Evolutionary conservation across 2,888 invertebrate genomes (phyloP), one percentile per base, ranked within the genome.

Genomic region (Ashinkailepas kermadecensis): DNA sequence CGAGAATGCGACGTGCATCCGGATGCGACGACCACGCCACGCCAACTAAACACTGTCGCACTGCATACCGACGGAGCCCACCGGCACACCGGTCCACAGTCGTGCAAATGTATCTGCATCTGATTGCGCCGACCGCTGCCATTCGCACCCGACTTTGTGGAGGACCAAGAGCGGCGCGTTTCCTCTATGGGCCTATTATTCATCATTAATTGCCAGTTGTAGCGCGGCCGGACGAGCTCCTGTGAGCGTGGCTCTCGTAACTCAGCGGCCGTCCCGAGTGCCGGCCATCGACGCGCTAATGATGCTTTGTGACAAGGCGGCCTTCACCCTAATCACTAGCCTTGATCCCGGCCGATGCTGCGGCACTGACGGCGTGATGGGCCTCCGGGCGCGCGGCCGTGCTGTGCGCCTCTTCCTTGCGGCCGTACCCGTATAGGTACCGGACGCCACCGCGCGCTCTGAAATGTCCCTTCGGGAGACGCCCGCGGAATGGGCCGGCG

Each of bases 311-410:
- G 70, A 70, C 70, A 70, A 25, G 70, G 70, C 70, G 70, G 39
- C 70, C 70, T 70, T 70, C 70, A 70, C 39, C 70, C 70, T 70
- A 70, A 70, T 70, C 70, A 65, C 65, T 39, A 39, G 70, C 70
- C 70, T 70, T 70, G 70, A 70, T 70, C 70, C 70, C 65, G 65
- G 39, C 65, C n/a, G 8, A 8, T 23, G 10, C n/a, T n/a, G 9
- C 13, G 18, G 64, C 18, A 10, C n/a, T 23, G 65, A 9, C 65
- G n/a, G 65, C 9, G 9, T 8, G n/a, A n/a, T 4, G n/a, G 8
- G n/a, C 9, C n/a, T 65, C 65, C 23, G 15, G 9, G 6, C n/a
- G 65, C 65, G 6, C 18, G 21, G 23, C 65, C 65, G 23, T 23
- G 10, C n/a, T 8, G 18, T 8, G 64, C 64, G 18, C 18, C 21